phyloP scores from a whole-genome alignment of 2,113 vertebrate species.

The Scatophagus argus region DNA sequence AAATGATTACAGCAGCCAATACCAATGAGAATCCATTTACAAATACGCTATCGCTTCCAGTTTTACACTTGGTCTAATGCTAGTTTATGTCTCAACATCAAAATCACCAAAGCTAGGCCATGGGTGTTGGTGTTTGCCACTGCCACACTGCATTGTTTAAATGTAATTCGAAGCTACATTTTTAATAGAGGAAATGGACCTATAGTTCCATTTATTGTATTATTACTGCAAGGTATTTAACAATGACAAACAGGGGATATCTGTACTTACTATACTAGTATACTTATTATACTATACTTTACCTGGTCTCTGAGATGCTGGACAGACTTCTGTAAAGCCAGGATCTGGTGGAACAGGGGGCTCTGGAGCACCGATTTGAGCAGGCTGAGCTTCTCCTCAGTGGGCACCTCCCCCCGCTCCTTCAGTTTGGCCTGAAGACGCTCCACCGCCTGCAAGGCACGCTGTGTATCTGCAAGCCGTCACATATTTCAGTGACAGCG shows the following conservation, averaged over 20 bases:
- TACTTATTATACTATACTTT: too few relatives aligned
- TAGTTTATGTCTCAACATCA: not conserved
- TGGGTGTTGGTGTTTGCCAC: not conserved
- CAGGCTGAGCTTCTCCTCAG: slow-evolving; percentile 92
- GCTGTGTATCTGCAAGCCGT: slow-evolving; percentile 88
- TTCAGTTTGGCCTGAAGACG: slow-evolving; percentile 93
- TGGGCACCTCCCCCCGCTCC: slow-evolving; percentile 91
- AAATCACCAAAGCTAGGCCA: not conserved
- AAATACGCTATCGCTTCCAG: not conserved
- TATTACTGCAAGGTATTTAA: not conserved
- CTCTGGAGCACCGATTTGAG: slow-evolving; percentile 95
- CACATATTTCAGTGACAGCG: slow-evolving; percentile 77
- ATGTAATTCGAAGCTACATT: not conserved
- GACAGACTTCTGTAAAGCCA: slow-evolving; percentile 92
- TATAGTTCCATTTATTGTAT: not conserved
- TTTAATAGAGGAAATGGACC: not conserved
- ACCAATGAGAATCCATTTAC: not conserved
- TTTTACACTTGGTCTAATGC: not conserved
- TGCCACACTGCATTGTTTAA: not conserved
- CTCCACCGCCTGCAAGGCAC: slow-evolving; percentile 95
- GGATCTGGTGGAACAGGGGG: slow-evolving; percentile 97
- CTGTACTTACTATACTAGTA: too few relatives aligned
- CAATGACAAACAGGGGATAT: too few relatives aligned
- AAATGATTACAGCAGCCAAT: not conserved
- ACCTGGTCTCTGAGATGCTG: slow-evolving; percentile 96